phyloP scores from a whole-genome alignment of 2,113 vertebrate genomes.

The Daboia siamensis region DNA sequence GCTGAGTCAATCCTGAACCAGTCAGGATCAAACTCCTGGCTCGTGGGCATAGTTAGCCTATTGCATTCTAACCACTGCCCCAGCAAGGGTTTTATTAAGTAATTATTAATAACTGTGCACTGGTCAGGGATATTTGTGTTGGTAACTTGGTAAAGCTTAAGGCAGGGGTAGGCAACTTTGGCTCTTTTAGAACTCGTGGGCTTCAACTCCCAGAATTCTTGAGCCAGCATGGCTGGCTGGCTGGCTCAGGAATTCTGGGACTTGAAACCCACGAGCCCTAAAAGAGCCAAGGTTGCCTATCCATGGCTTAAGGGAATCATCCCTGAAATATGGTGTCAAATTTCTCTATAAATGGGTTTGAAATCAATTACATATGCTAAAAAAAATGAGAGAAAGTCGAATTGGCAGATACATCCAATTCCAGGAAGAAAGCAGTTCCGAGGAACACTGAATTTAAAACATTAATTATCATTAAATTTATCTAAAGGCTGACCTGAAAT shows the following conservation, averaged over 20 bases:
- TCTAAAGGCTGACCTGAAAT: neutral
- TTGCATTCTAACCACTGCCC: neutral
- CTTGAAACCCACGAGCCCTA: too few species aligned
- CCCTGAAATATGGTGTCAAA: neutral
- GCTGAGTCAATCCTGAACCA: neutral
- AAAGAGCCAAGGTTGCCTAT: too few species aligned
- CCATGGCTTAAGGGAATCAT: neutral
- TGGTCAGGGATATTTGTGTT: neutral
- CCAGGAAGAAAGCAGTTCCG: neutral
- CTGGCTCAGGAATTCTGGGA: too few species aligned
- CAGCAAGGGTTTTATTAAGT: neutral
- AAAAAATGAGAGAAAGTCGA: neutral
- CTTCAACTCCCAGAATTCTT: too few species aligned
- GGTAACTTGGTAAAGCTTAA: neutral
- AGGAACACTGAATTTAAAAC: neutral
- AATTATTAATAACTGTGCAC: neutral
- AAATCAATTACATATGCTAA: neutral
- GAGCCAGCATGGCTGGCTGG: too few species aligned
- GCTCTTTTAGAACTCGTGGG: too few species aligned
- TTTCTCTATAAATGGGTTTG: neutral
- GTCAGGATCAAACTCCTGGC: neutral
- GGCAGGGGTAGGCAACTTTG: too few species aligned
- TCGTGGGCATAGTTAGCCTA: neutral
- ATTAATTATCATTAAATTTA: neutral
- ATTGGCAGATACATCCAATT: neutral